A percentile compares a stretch with the other conserved stretches of the same genome.
Evolutionary conservation across 1,140 invertebrate genomes (phyloP).

Genomic region (Zaprionus gabonicus): DNA sequence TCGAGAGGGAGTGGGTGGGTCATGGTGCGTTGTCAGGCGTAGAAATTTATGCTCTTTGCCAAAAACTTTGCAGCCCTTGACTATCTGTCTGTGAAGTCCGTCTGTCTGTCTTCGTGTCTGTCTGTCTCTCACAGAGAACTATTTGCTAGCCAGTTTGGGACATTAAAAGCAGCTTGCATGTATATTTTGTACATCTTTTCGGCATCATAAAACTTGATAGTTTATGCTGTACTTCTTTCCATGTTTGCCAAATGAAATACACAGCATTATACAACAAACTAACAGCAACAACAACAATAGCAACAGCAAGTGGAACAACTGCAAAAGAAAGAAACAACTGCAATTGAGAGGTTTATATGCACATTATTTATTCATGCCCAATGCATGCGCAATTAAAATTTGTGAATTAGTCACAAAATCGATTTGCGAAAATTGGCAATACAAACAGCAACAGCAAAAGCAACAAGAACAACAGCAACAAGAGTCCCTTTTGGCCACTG

Average conservation of each 20-base stretch:
- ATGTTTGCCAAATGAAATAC: conserved; percentile 54
- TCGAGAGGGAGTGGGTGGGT: conserved; percentile 5
- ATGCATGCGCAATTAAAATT: conserved; percentile 77
- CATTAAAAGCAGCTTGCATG: conserved; percentile 65
- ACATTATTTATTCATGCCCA: conserved; percentile 74
- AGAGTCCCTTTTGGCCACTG: not conserved
- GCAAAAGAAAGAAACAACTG: conserved; percentile 1
- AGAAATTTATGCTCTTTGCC: conserved; percentile 79
- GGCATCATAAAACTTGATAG: conserved; percentile 71
- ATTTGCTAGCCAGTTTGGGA: conserved; percentile 53
- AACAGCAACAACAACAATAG: conserved; percentile 30
- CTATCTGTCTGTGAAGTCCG: conserved; percentile 19
- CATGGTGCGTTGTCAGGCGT: conserved; percentile 58
- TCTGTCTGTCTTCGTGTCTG: conserved; percentile 10
- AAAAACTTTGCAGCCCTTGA: conserved; percentile 61
- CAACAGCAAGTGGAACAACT: not conserved
- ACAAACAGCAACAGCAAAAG: conserved; percentile 36
- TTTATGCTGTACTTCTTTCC: conserved; percentile 64
- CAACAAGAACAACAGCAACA: conserved; percentile 26
- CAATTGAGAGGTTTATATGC: conserved; percentile 47
- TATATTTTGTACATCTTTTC: conserved; percentile 63
- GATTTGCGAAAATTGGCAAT: conserved; percentile 67
- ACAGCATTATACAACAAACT: conserved; percentile 44
- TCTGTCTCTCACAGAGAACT: conserved; percentile 53
- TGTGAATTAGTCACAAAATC: conserved; percentile 78